Evolutionary conservation across 2,797 vertebrate species (phyloP).

Genomic region (Meda fulgida): DNA sequence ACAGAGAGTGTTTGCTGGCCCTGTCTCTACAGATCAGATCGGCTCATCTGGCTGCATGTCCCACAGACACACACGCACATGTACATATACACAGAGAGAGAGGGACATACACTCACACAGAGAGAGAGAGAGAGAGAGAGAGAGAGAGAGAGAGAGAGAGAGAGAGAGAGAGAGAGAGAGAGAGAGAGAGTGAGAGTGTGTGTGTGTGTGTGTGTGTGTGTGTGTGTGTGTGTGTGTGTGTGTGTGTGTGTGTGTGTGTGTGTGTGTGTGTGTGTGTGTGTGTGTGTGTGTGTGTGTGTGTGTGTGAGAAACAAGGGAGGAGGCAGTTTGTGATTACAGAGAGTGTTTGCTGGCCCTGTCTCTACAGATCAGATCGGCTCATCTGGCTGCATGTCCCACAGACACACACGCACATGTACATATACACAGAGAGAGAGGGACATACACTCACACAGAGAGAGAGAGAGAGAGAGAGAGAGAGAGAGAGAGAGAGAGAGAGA

Average conservation of each 20-base stretch:
- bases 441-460: neutral
- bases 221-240: too few species aligned
- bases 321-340: constrained; percentile 57
- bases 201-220: too few species aligned
- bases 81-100: neutral
- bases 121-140: too few species aligned
- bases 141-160: too few species aligned
- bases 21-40: constrained; percentile 54
- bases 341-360: constrained; percentile 56
- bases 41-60: constrained; percentile 46
- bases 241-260: too few species aligned
- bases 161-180: too few species aligned
- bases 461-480: neutral
- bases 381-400: constrained; percentile 45
- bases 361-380: constrained; percentile 52
- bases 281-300: constrained; percentile 32
- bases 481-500: too few species aligned
- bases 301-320: constrained; percentile 35
- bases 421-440: neutral
- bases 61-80: constrained; percentile 38
- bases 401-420: constrained; percentile 29
- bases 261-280: neutral
- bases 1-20: constrained; percentile 58
- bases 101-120: neutral
- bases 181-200: too few species aligned